Base-by-base conservation (phyloP, 2,113 vertebrate species). In the Tautogolabrus adspersus region DNA sequence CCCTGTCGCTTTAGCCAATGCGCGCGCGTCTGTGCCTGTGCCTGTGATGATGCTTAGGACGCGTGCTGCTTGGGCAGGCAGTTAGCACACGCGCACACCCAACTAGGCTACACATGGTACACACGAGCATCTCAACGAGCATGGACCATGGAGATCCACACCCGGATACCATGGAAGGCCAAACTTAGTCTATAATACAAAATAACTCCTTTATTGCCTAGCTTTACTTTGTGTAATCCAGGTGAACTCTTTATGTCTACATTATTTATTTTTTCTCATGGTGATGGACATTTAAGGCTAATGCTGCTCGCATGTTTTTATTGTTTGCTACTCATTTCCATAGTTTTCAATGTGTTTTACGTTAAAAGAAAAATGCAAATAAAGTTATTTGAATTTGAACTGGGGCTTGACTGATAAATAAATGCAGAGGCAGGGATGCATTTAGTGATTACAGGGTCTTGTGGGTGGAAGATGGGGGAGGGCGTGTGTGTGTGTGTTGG, bases 361-460 rank as follows among this genome's bases (percentile, higher is more conserved):
- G 0, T 13, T 49, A 16, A 49, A 49, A 49, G 46, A 51, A 8
- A n/a, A 34, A 47, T 55, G 52, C 51, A 22, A n/a, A 12, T 21
- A 58, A 34, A 69, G 46, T 22, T 56, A 77, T 89, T 83, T 80
- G 51, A 81, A 78, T 82, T 1, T 72, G 69, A 89, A 66, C 34
- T 66, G 63, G 54, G 13, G 19, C 38, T 26, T 62, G 49, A 19
- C 19, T 58, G 10, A 30, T 11, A 66, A 73, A 70, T 70, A 65
- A 51, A 85, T 85, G 3, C 1, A 1, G 62, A 22, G 56, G 12
- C 72, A 64, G 65, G 78, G 69, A 15, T 23, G 12, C 26, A 10
- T 76, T 65, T 18, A 66, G 59, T 73, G 40, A 84, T 71, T 46
- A 46, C 66, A 11, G 10, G 26, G 55, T 51, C 75, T 74, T 19